These are phyloP conservation scores for Glyphotaelius pellucidus DNA, from an alignment of 2,888 invertebrate genomes.

Conservation along the genomic window DNA sequence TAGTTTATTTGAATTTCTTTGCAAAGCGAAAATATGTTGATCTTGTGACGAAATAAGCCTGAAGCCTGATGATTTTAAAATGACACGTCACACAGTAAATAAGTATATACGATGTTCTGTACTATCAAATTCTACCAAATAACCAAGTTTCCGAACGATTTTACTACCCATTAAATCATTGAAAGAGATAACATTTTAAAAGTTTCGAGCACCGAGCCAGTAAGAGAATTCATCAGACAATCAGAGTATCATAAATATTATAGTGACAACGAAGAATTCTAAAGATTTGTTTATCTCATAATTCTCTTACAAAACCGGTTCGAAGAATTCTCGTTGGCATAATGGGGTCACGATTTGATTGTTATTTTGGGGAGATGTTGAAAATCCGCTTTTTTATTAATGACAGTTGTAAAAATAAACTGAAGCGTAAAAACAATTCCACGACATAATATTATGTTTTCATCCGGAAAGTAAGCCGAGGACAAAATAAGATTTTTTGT, in stretches of 20 bases:
- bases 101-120: background rate
- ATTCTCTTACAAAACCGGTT: background rate
- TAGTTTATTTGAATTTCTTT: too few relatives aligned
- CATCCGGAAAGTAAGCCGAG: background rate
- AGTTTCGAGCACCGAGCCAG: background rate
- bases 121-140: background rate
- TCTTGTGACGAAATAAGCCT: too few relatives aligned
- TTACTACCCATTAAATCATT: background rate
- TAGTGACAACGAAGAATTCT: background rate
- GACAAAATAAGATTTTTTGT: background rate
- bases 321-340: background rate
- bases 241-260: conserved; percentile 2
- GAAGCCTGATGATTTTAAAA: too few relatives aligned
- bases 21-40: too few relatives aligned
- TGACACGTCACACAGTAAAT: too few relatives aligned
- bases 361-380: conserved; percentile 2
- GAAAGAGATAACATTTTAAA: background rate
- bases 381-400: background rate
- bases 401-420: background rate
- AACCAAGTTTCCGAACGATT: background rate
- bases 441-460: background rate
- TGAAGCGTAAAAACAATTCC: background rate
- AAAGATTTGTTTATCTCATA: background rate
- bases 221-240: background rate
- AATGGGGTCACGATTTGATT: background rate